phyloP scores from a whole-genome alignment of 2,113 vertebrate species.

The Anolis carolinensis region DNA sequence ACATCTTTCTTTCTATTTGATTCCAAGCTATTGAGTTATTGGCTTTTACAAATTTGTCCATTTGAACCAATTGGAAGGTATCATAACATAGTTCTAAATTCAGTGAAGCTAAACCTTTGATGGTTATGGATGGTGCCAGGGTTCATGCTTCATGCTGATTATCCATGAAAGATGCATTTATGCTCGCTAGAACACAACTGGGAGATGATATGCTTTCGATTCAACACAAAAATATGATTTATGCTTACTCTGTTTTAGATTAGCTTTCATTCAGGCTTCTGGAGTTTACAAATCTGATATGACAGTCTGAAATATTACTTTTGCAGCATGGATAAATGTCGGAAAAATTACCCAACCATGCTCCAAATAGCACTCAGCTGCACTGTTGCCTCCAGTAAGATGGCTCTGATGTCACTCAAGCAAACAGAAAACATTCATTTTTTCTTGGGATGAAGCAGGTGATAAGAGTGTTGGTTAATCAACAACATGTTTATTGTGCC shows the following conservation, averaged over 20 bases:
- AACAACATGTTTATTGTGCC: slow-evolving; percentile 32
- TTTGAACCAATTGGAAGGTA: too few species aligned
- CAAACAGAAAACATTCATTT: slow-evolving; percentile 36
- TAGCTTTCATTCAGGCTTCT: slow-evolving; percentile 45
- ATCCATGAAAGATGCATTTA: not conserved
- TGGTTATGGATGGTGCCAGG: not conserved
- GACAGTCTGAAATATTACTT: slow-evolving; percentile 56
- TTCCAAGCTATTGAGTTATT: too few species aligned
- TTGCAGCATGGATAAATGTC: slow-evolving; percentile 39
- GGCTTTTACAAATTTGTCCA: too few species aligned
- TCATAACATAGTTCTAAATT: too few species aligned
- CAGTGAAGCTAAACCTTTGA: not conserved
- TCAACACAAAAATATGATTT: slow-evolving; percentile 24
- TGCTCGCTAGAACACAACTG: not conserved
- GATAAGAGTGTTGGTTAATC: slow-evolving; percentile 36
- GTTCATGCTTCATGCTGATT: not conserved
- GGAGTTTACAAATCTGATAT: slow-evolving; percentile 52
- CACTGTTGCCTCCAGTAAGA: slow-evolving; percentile 34
- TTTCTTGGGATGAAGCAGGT: slow-evolving; percentile 38
- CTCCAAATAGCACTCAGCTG: slow-evolving; percentile 43
- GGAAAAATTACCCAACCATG: slow-evolving; percentile 47
- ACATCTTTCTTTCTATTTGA: too few species aligned
- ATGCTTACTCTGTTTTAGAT: slow-evolving; percentile 41
- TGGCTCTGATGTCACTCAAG: slow-evolving; percentile 44
- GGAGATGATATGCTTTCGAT: slow-evolving; percentile 17